A percentile compares a stretch with the other conserved stretches of the same genome.
Evolutionary conservation across 2,113 vertebrate species (phyloP).

Genomic region (Dasyurus viverrinus): DNA sequence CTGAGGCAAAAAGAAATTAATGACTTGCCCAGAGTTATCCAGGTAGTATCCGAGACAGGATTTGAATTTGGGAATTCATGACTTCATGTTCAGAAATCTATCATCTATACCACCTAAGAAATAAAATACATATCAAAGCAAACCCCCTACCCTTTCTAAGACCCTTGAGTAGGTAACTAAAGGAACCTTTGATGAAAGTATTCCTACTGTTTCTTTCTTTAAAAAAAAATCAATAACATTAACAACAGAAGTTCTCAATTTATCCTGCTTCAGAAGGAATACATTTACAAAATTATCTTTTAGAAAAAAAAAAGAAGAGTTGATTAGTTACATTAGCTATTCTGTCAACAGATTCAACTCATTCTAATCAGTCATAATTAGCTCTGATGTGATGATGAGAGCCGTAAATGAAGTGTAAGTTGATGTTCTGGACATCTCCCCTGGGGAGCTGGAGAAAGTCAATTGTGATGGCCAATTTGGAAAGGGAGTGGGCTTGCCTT

Average conservation of each 20-base stretch:
- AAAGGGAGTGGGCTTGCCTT: constrained; percentile 30
- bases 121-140: neutral
- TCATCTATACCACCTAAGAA: neutral
- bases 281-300: constrained; percentile 77
- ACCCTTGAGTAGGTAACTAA: constrained; percentile 12
- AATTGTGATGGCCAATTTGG: constrained; percentile 50
- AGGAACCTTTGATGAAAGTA: neutral
- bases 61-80: neutral
- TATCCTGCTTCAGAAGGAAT: constrained; percentile 70
- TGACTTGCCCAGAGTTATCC: neutral
- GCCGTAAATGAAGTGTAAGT: constrained; percentile 32
- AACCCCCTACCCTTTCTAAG: constrained; percentile 11
- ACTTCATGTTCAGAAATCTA: neutral
- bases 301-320: constrained; percentile 70
- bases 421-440: constrained; percentile 30
- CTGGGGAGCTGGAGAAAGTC: constrained; percentile 41
- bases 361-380: constrained; percentile 78
- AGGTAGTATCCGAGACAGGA: neutral
- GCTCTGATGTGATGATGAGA: constrained; percentile 67
- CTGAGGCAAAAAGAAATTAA: neutral
- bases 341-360: constrained; percentile 75
- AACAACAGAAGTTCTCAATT: constrained; percentile 54
- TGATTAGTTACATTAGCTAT: constrained; percentile 76
- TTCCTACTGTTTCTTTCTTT: neutral
- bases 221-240: constrained; percentile 28